phyloP scores from a whole-genome alignment of 2,888 invertebrate genomes.

The Ennomos erosarius region DNA sequence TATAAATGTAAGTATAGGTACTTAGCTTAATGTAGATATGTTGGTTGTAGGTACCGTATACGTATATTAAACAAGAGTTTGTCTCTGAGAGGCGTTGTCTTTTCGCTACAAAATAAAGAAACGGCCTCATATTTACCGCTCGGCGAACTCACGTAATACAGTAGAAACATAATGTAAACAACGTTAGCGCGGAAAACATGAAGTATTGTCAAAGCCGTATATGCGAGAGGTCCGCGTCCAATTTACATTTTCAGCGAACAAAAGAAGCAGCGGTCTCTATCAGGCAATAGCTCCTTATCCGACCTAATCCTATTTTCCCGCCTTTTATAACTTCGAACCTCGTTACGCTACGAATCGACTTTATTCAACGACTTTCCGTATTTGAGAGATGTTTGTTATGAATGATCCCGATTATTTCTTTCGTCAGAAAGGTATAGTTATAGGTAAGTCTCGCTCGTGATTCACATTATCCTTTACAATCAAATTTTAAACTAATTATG shows the following conservation, averaged over 20 bases:
- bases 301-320: slow-evolving; percentile 61
- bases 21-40: no score
- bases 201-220: slow-evolving; percentile 40
- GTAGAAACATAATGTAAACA: slow-evolving; percentile 42
- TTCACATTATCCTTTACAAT: no score
- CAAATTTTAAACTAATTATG: no score
- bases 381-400: slow-evolving; percentile 35
- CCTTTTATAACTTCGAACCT: slow-evolving; percentile 56
- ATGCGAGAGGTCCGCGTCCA: slow-evolving; percentile 40
- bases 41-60: no score
- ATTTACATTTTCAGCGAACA: slow-evolving; percentile 65
- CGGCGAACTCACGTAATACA: slow-evolving; percentile 40
- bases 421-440: neutral
- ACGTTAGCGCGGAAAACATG: slow-evolving; percentile 41
- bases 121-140: slow-evolving; percentile 38
- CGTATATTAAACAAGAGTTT: no score
- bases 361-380: slow-evolving; percentile 45
- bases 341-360: slow-evolving; percentile 50
- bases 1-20: no score
- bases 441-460: no score
- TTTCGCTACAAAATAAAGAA: slow-evolving; percentile 24
- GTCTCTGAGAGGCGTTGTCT: no score
- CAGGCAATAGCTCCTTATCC: slow-evolving; percentile 58
- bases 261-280: slow-evolving; percentile 52
- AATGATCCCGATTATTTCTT: slow-evolving; percentile 28